Conservation (phyloP, 2,888 invertebrate species). For the Euzophera pinguis region DNA sequence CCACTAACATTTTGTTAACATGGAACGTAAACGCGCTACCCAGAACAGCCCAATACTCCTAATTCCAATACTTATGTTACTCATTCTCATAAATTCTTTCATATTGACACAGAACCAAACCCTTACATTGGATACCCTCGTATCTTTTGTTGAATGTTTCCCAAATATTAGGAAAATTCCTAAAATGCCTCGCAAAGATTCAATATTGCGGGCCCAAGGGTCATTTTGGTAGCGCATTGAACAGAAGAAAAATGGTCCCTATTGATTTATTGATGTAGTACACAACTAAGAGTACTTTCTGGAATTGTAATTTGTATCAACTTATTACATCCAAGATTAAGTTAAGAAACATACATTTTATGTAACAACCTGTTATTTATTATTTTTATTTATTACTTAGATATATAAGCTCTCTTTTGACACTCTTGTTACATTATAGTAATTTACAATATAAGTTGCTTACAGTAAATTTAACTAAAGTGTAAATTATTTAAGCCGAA, state of each 20-base stretch:
- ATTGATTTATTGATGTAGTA: slow-evolving; percentile 26
- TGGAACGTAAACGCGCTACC: background rate
- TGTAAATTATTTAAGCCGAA: too few species aligned
- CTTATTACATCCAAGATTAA: too few species aligned
- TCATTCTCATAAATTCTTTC: slow-evolving; percentile 54
- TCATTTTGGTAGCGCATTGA: slow-evolving; percentile 33
- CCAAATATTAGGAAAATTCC: slow-evolving; percentile 53
- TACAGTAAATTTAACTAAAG: too few species aligned
- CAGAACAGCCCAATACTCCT: background rate
- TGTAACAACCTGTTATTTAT: too few species aligned
- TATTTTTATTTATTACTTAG: too few species aligned
- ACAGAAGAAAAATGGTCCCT: slow-evolving; percentile 33
- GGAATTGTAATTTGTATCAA: too few species aligned
- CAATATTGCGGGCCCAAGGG: slow-evolving; percentile 39
- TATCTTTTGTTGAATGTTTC: slow-evolving; percentile 54
- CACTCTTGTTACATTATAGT: too few species aligned
- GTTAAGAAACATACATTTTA: too few species aligned
- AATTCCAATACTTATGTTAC: slow-evolving; percentile 26
- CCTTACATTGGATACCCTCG: slow-evolving; percentile 49
- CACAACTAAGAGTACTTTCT: too few species aligned
- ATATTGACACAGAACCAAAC: slow-evolving; percentile 50
- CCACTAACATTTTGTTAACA: slow-evolving; percentile 8
- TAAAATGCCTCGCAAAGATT: slow-evolving; percentile 43
- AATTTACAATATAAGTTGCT: too few species aligned
- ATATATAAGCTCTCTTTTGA: too few species aligned